These are phyloP conservation scores for Otis tarda DNA, from an alignment of 2,113 vertebrate species.

Conservation along the genomic window DNA sequence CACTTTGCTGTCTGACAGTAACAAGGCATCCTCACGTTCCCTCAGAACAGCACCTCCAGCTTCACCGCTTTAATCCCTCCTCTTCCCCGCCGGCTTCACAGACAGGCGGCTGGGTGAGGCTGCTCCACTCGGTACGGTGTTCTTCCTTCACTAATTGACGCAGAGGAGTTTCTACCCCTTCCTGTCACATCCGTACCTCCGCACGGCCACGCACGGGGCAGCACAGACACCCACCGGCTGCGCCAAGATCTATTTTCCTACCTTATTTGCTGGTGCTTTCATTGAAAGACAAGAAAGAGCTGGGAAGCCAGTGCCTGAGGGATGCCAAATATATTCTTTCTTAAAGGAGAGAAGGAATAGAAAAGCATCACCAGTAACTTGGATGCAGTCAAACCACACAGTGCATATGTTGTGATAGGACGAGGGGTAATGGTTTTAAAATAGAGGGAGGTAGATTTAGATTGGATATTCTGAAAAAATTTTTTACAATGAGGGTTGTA, in stretches of 20 bases:
- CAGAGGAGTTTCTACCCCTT: not conserved
- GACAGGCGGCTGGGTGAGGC: not conserved
- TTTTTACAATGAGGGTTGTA: too few relatives aligned
- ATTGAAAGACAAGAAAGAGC: not conserved
- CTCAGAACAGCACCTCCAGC: not conserved
- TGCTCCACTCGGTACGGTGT: not conserved
- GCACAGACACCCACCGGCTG: not conserved
- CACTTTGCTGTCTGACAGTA: not conserved
- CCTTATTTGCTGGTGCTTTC: not conserved
- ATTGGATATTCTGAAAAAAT: too few relatives aligned
- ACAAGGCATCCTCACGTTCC: not conserved
- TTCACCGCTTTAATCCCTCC: not conserved
- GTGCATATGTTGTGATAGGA: not conserved
- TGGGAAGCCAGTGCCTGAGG: not conserved
- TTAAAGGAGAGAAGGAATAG: not conserved
- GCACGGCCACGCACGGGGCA: accelerated
- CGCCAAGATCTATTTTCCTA: not conserved
- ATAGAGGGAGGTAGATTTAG: too few relatives aligned
- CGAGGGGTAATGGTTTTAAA: too few relatives aligned
- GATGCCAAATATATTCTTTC: not conserved
- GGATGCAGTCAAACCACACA: not conserved
- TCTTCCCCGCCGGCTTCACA: not conserved
- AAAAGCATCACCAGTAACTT: not conserved
- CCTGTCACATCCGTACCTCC: not conserved
- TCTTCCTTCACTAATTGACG: not conserved